Base-by-base conservation (phyloP, 2,113 vertebrate genomes). In the Osmerus mordax region DNA sequence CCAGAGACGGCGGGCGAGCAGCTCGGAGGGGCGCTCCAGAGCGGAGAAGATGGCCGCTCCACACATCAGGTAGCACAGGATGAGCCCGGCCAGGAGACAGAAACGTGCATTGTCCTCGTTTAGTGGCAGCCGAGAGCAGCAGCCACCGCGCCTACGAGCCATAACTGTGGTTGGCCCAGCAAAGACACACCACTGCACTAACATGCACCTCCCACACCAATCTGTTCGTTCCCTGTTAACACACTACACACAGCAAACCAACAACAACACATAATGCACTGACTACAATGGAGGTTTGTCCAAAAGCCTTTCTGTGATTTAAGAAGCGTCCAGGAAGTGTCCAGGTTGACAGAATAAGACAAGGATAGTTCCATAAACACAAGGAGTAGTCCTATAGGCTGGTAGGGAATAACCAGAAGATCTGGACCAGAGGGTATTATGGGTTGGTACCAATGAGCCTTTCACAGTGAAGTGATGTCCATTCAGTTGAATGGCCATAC, bases 91-190 rank as follows among this genome's bases (percentile, higher is more conserved):
- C 81, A 94, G 84, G 76, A 94, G 80, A 78, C 88, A 90, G 74
- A 94, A 93, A 61, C 92, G 91, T 74, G 91, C 92, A 29, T 92
- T 94, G 84, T 94, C 92, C 72, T 93, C 88, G 8, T 92, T 93
- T 82, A 93, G 71, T 71, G 87, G 85, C 1, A 83, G 79, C 73
- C 87, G 82, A 60, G 87, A 72, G 77, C 85, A 86, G 83, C 90
- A 89, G 86, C 87, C 87, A 81, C 80, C 86, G 21, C 81, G 75
- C 69, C 86, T 89, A 74, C 87, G 88, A 87, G 89, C 90, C 90
- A 92, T 93, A 88, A 85, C 86, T 75, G 76, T 76, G 77, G 80
- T 73, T 58, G 25, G 63, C 80, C 69, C 67, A 69, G 75, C 71
- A 67, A 63, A 78, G 69, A 71, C 14, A 76, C 74, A 79, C 70